phyloP scores from a whole-genome alignment of 2,113 vertebrate genomes.

The Ceyx melanurus region DNA sequence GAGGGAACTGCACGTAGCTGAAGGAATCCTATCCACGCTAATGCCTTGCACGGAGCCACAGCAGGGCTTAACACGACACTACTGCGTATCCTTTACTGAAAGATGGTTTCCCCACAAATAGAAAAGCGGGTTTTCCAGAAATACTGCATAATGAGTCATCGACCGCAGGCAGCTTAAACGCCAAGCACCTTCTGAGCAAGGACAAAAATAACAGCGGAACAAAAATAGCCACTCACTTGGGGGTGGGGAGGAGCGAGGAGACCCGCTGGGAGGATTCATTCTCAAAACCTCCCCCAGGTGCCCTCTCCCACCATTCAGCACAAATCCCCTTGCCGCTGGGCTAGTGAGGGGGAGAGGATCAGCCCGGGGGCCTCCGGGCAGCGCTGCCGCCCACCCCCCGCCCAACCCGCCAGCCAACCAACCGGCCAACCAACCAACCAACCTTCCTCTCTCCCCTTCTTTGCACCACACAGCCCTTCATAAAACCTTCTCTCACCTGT shows the following conservation, averaged over 20 bases:
- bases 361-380: not conserved
- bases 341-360: too few relatives aligned
- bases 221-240: conserved; percentile 18
- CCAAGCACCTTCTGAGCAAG: conserved; percentile 54
- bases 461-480: rapidly evolving
- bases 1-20: not conserved
- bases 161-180: conserved; percentile 50
- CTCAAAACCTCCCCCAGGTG: not conserved
- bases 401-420: too few relatives aligned
- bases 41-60: not conserved
- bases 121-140: conserved; percentile 65
- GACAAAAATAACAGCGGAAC: conserved; percentile 47
- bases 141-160: conserved; percentile 75
- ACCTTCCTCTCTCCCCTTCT: not conserved
- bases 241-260: not conserved
- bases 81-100: not conserved
- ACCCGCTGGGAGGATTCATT: not conserved
- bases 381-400: not conserved
- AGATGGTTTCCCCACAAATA: conserved; percentile 13
- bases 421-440: too few relatives aligned
- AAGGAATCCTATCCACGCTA: not conserved
- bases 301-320: not conserved
- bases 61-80: not conserved
- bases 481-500: not conserved
- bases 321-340: not conserved